Conservation (phyloP, 2,888 invertebrate genomes). For the Plutella xylostella region DNA sequence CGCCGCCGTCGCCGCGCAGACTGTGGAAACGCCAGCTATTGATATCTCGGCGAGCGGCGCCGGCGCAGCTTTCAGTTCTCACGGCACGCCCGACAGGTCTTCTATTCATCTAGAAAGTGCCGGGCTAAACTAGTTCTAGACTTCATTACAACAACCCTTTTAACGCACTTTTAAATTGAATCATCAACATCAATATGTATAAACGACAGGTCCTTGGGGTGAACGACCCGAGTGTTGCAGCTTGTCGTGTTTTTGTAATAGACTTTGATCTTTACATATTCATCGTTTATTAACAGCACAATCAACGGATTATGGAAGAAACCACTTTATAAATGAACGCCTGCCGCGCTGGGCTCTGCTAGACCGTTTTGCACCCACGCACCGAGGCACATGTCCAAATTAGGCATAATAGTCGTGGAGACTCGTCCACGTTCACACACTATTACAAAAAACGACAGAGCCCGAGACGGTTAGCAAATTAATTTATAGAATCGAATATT, state of each 20-base stretch:
- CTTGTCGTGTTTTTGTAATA: too few relatives aligned
- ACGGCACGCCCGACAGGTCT: neutral
- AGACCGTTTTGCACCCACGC: constrained; percentile 3
- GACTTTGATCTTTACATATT: too few relatives aligned
- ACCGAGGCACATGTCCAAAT: neutral
- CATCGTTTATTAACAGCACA: neutral
- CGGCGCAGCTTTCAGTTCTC: constrained; percentile 3
- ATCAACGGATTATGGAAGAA: constrained; percentile 2
- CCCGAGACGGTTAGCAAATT: constrained; percentile 1
- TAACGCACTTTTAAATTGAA: too few relatives aligned
- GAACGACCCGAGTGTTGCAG: too few relatives aligned
- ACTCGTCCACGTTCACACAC: neutral
- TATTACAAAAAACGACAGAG: constrained; percentile 1
- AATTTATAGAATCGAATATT: neutral
- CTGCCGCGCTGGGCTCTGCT: neutral
- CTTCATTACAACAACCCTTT: neutral
- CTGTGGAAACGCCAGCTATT: constrained; percentile 1
- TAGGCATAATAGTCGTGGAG: constrained; percentile 1
- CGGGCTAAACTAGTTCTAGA: neutral
- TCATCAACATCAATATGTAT: too few relatives aligned
- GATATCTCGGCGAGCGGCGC: neutral
- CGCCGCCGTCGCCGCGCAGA: neutral
- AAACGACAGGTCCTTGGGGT: too few relatives aligned
- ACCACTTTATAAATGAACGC: constrained; percentile 2
- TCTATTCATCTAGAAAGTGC: constrained; percentile 4